phyloP scores from a whole-genome alignment of 2,888 invertebrate genomes.

The Stegana nigrithorax region DNA sequence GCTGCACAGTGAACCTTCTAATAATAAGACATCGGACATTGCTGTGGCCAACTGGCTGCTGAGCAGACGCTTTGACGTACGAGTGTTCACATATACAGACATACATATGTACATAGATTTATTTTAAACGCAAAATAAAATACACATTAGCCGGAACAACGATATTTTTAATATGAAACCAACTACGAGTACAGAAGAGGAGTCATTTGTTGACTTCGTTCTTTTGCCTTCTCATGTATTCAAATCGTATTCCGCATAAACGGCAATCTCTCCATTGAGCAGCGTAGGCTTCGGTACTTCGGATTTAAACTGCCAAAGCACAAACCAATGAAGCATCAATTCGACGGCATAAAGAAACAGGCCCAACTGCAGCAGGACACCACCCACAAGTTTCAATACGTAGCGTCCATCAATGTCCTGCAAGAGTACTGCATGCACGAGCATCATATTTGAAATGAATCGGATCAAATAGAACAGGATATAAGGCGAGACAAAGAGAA shows the following conservation, averaged over 20 bases:
- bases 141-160: slow-evolving; percentile 19
- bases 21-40: slow-evolving; percentile 31
- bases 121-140: not conserved
- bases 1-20: no score
- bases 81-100: no score
- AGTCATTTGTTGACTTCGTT: no score
- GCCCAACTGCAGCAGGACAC: not conserved
- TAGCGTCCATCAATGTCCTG: not conserved
- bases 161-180: slow-evolving; percentile 1
- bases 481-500: not conserved
- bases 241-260: no score
- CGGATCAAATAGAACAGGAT: not conserved
- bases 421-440: no score
- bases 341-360: slow-evolving; percentile 1
- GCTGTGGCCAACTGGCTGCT: slow-evolving; percentile 24
- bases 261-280: no score
- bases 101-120: not conserved
- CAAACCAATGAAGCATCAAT: slow-evolving; percentile 21
- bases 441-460: not conserved
- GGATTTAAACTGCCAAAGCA: not conserved
- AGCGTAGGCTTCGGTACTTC: no score
- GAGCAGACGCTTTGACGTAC: no score
- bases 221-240: no score
- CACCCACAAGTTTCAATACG: not conserved
- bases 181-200: not conserved